These are phyloP conservation scores for Yponomeuta plumbellus DNA, from an alignment of 2,888 invertebrate genomes.

Conservation along the genomic window DNA sequence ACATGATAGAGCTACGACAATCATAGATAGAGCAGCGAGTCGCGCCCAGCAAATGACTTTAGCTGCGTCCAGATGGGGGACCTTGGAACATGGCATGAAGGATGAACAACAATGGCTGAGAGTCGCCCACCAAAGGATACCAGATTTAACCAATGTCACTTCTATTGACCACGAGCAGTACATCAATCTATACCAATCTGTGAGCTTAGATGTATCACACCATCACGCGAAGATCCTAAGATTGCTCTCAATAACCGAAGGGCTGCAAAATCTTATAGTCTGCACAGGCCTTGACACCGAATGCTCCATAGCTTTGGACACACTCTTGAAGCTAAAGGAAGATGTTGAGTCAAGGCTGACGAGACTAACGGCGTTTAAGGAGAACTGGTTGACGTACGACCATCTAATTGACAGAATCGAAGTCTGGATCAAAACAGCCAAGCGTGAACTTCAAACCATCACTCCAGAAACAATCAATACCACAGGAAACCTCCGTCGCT, in stretches of 20 bases:
- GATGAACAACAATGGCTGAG: conserved; percentile 90
- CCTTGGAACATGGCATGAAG: conserved; percentile 86
- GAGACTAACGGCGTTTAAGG: conserved; percentile 83
- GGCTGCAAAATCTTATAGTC: conserved; percentile 83
- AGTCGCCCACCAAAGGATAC: conserved; percentile 89
- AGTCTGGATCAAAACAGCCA: conserved; percentile 85
- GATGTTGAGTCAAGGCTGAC: conserved; percentile 84
- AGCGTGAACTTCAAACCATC: conserved; percentile 81
- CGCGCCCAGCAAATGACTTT: conserved; percentile 89
- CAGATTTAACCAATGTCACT: conserved; percentile 86
- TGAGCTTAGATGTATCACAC: conserved; percentile 86
- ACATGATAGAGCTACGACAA: conserved; percentile 84
- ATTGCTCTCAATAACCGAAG: conserved; percentile 82
- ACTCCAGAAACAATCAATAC: conserved; percentile 79
- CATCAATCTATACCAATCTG: conserved; percentile 87
- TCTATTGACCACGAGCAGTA: conserved; percentile 91
- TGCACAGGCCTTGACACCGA: conserved; percentile 85
- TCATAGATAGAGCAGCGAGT: conserved; percentile 88
- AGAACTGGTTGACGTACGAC: conserved; percentile 86
- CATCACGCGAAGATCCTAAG: conserved; percentile 88
- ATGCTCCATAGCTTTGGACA: conserved; percentile 83
- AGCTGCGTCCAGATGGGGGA: conserved; percentile 90
- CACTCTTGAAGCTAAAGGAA: conserved; percentile 83
- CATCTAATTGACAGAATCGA: conserved; percentile 84
- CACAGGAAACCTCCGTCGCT: conserved; percentile 85